Base-by-base conservation (phyloP, 2,113 vertebrate species). In the Paracanthobrama guichenoti region DNA sequence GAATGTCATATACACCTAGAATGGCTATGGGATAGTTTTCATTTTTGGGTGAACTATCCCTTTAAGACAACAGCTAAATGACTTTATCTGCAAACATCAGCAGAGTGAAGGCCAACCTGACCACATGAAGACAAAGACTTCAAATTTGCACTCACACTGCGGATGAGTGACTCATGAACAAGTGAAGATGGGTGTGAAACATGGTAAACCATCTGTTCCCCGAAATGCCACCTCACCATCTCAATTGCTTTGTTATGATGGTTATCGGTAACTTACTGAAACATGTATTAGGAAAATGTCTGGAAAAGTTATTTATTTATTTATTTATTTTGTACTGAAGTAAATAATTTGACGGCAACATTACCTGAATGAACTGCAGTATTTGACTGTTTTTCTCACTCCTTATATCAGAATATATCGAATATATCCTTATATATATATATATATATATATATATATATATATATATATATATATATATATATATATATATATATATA, bases 81-180 rank as follows among this genome's bases (percentile, higher is more conserved):
- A 6, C 69, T 72, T 46, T 0, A 72, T 72, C 22, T 72, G 69
- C 69, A 72, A 72, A 72, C 69, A 72, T 72, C 39, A 72, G 20
- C 42, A 46, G 11, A 14, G n/a, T 13, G 11, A 72, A 72, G 69
- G n/a, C 42, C 69, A 72, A 16, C 22, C 39, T 46, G 69, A 46
- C 69, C 42, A 72, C 39, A 72, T 24, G 5, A 46, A 72, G 22
- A 72, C 42, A 72, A 72, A 72, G 5, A 72, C 69, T 46, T 46
- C 69, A 46, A 72, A 72, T 46, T 8, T 73, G n/a, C 42, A 26
- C 39, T 46, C 69, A 44, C 20, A 44, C n/a, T 35, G 42, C 3
- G 22, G 42, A 73, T 73, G 42, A 73, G 42, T 73, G 69, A 73
- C 69, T 73, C 69, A 73, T 73, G 42, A 73, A 16, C 42, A 46